A percentile compares a stretch with the other conserved stretches of the same genome.
These are phyloP conservation scores for Platysteira castanea DNA, from an alignment of 2,113 vertebrate species.

Conservation along the genomic window DNA sequence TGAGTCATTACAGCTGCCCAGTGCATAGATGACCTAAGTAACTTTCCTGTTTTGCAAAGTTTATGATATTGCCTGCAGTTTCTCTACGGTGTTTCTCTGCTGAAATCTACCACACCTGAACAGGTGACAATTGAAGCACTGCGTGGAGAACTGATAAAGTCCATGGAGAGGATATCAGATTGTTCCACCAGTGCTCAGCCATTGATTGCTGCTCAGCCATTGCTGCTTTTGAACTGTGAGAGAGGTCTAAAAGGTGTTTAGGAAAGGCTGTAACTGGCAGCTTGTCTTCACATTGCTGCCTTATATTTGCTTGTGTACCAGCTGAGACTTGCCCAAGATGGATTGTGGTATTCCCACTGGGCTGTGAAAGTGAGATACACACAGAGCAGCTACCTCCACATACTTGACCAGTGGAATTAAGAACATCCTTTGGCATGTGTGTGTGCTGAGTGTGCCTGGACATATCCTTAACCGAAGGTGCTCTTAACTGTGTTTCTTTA, in stretches of 20 bases:
- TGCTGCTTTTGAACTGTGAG: background rate
- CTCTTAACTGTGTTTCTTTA: background rate
- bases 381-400: background rate
- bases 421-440: background rate
- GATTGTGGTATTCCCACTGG: background rate
- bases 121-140: background rate
- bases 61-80: background rate
- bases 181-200: background rate
- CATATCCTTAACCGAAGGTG: background rate
- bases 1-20: background rate
- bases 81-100: background rate
- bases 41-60: background rate
- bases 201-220: rapidly evolving
- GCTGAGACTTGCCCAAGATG: background rate
- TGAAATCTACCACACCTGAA: background rate
- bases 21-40: background rate
- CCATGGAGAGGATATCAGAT: background rate
- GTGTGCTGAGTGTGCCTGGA: background rate
- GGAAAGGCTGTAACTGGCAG: background rate
- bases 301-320: background rate
- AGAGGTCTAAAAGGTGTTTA: background rate
- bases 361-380: background rate
- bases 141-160: background rate
- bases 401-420: background rate
- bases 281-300: background rate